phyloP scores from a whole-genome alignment of 2,797 vertebrate species.

The Poecilia gillii region DNA sequence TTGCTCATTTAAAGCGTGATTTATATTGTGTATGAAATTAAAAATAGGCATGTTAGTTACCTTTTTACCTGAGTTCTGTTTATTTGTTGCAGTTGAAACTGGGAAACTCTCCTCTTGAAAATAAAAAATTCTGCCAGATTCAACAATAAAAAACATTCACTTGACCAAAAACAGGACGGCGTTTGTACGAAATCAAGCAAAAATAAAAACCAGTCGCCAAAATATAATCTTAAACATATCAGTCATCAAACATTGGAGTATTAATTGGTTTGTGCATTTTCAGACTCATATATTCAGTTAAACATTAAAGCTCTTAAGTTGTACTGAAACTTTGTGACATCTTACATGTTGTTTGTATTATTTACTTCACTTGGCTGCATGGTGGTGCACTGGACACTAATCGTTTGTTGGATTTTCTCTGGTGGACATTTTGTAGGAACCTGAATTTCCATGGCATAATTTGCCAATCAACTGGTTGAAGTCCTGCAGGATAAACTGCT shows the following conservation, averaged over 20 bases:
- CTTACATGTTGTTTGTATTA: background rate
- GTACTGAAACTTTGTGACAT: background rate
- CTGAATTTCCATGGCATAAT: background rate
- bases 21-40: too few relatives aligned
- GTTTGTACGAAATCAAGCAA: background rate
- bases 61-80: too few relatives aligned
- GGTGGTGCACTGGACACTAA: background rate
- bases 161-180: background rate
- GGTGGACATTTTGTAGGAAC: background rate
- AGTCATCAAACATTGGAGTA: background rate
- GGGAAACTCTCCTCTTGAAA: too few relatives aligned
- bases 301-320: background rate
- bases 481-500: background rate
- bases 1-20: too few relatives aligned
- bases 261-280: background rate
- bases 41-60: too few relatives aligned
- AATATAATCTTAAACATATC: background rate
- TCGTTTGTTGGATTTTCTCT: background rate
- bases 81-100: too few relatives aligned
- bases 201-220: background rate
- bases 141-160: background rate
- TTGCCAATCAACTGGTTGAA: background rate
- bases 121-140: too few relatives aligned
- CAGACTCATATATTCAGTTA: background rate
- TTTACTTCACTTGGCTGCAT: background rate